A percentile compares a stretch with the other conserved stretches of the same genome.
phyloP scores from a whole-genome alignment of 1,140 invertebrate genomes.

The Musca vetustissima region DNA sequence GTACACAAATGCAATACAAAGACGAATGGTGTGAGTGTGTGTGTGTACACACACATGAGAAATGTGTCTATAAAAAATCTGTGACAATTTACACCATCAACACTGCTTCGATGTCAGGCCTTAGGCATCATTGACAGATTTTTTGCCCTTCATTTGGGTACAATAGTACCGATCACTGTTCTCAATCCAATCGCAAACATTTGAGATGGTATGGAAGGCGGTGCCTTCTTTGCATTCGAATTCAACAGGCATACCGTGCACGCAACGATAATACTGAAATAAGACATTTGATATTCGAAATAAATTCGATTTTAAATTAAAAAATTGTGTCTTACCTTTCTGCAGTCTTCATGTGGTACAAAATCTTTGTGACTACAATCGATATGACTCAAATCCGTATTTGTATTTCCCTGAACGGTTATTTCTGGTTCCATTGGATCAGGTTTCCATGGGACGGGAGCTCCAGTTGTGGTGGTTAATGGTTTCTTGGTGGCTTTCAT shows the following conservation, averaged over 20 bases:
- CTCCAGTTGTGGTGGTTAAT: constrained; percentile 31
- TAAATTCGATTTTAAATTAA: background rate
- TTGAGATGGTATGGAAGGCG: constrained; percentile 69
- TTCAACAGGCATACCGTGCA: constrained; percentile 70
- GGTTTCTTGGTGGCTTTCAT: constrained; percentile 37
- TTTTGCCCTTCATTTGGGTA: constrained; percentile 38
- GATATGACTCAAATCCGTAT: constrained; percentile 37
- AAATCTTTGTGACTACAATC: constrained; percentile 65
- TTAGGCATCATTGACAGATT: constrained; percentile 29
- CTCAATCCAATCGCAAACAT: constrained; percentile 78
- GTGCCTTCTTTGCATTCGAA: constrained; percentile 72
- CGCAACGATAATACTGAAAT: constrained; percentile 76
- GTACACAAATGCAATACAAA: too few relatives aligned
- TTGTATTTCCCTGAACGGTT: background rate
- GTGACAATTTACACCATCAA: too few relatives aligned
- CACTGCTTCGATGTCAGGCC: too few relatives aligned
- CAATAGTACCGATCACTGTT: constrained; percentile 64
- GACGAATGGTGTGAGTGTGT: too few relatives aligned
- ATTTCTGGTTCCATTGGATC: background rate
- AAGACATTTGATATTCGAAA: too few relatives aligned
- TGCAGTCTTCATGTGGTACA: constrained; percentile 67
- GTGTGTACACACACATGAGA: too few relatives aligned
- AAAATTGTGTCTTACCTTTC: constrained; percentile 44
- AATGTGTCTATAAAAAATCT: too few relatives aligned
- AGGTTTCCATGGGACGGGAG: constrained; percentile 28